Evolutionary conservation across 37 sponge, comb jelly and placozoan genomes (phyloP), one percentile per base, ranked within the genome.

Genomic region (Eunapius fragilis): DNA sequence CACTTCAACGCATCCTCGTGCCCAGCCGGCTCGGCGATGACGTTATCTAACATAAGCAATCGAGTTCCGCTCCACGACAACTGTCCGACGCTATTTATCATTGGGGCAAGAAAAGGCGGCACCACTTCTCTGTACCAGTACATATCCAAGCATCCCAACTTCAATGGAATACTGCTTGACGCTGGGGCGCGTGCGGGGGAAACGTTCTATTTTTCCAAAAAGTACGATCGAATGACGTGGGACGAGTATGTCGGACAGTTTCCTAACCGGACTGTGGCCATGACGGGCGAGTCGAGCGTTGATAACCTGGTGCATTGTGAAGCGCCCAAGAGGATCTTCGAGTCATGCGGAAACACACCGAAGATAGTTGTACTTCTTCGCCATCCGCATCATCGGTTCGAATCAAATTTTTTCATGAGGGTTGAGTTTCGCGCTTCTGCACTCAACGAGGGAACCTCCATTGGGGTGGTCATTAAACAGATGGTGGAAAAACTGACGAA

Each of bases 101-200:
- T 95, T 47, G 96, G 96, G 22, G 89, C 93, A 14, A 80, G 96
- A 25, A 95, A 95, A 45, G 92, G 88, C 67, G 96, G 96, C 0
- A 95, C 96, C 69, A 85, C 96, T 0, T 95, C 96, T 0, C 91
- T 95, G 32, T 83, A 86, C 67, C 84, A 85, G 35, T 95, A 95
- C 79, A 25, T 95, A 25, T 90, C 93, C n/a, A 81, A 87, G 72
- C 96, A 95, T 76, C 92, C 90, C 35, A 76, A 87, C 26, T 95
- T 95, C 72, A 73, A 80, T 13, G 96, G 96, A 0, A 83, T 80
- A 28, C 67, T 71, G 26, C 37, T 95, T 13, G 90, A 92, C 76
- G 34, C 31, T 12, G 87, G 82, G 2, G 82, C 77, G 4, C 45
- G 77, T 27, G 90, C 78, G 0, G 96, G 96, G 67, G 96, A 95